phyloP scores from a whole-genome alignment of 2,797 vertebrate genomes.

The Odontamblyopus lacepedii region DNA sequence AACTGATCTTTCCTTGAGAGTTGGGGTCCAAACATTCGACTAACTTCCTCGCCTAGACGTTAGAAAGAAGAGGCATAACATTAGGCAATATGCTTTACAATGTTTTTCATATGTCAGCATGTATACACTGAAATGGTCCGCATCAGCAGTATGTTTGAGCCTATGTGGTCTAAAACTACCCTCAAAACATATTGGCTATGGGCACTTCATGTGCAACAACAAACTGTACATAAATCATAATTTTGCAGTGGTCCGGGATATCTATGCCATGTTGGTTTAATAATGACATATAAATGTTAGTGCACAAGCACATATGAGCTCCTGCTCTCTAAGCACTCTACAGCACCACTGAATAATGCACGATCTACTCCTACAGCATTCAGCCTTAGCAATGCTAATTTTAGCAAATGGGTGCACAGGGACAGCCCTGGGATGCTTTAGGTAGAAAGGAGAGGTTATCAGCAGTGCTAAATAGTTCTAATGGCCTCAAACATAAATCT shows the following conservation, averaged over 20 bases:
- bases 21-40: conserved; percentile 84
- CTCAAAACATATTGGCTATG: not conserved
- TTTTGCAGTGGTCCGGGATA: not conserved
- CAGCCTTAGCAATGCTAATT: conserved; percentile 31
- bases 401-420: conserved; percentile 10
- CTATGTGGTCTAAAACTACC: not conserved
- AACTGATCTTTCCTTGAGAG: conserved; percentile 85
- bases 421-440: conserved; percentile 4
- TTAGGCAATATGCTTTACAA: not conserved
- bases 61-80: not conserved
- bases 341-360: conserved; percentile 29
- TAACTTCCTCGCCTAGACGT: conserved; percentile 80
- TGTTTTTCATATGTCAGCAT: not conserved
- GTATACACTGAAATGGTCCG: not conserved
- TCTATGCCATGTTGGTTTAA: not conserved
- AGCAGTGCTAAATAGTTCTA: conserved; percentile 4
- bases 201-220: not conserved
- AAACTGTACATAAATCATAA: not conserved
- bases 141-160: not conserved
- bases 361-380: conserved; percentile 29
- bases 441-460: conserved; percentile 11
- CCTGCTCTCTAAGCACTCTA: conserved; percentile 13
- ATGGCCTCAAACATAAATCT: conserved; percentile 7
- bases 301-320: conserved; percentile 2
- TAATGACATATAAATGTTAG: not conserved